Evolutionary conservation across 2,113 vertebrate species (phyloP), one percentile per base, ranked within the genome.

Genomic region (Campylomormyrus numenius): DNA sequence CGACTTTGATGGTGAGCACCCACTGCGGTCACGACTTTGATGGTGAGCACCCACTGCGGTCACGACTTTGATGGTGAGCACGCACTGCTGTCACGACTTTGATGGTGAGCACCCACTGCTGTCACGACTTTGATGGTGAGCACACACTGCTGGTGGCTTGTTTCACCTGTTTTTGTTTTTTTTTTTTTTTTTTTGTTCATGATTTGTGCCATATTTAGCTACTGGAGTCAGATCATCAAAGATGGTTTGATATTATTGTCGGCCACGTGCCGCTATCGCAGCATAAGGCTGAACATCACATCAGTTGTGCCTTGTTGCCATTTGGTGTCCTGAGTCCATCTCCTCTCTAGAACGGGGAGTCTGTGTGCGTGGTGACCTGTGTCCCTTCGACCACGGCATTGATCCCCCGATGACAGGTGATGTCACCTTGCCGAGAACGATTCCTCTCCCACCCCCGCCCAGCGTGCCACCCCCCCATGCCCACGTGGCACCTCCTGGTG

Each of bases 391-490:
- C 92, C 98, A 99, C 50, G 98, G 98, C 88, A 98, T 97, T 52
- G 98, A 99, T 91, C 98, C 98, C 0, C 93, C 99, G 66, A 97
- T 99, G 5, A 98, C 99, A 5, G 98, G 99, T 85, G 98, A 99
- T 89, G 97, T 98, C 89, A 97, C 97, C 91, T 93, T 99, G 92
- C 98, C 98, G 2, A 97, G 96, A 88, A 99, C 99, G 94, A 99
- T 99, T 93, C 98, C 98, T 3, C 99, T 99, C 92, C 98, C 98
- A 1, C 98, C 98, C 0, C 98, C 97, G 0, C 98, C 97, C 0
- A 96, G 90, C 91, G 96, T 92, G 96, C 95, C 97, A 58, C 97
- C 96, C 0, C 92, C 96, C 17, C 95, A 97, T 42, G 94, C 98
- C 93, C 95, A 97, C 62, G 94, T 96, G 92, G 11, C 95, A 10